Base-by-base conservation (phyloP, 2,888 invertebrate genomes). In the Leucophora obtusa region DNA sequence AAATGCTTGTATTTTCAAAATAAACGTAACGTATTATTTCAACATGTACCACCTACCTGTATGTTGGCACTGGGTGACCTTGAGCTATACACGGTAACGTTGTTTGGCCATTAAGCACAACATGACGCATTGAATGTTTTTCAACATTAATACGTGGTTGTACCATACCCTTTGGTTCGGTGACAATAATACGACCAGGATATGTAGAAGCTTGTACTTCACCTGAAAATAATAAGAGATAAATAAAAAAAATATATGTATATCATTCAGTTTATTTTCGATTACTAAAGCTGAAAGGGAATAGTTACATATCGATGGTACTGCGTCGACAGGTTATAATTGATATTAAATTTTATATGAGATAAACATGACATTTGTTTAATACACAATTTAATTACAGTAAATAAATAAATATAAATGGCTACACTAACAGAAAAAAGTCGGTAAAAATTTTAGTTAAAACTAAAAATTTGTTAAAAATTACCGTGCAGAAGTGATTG, bases 31-130 rank as follows among this genome's bases (percentile, higher is more conserved):
- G 21, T 28, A 6, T 28, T 28, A 6, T 28, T 24, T 24, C 35
- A 35, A 5, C 38, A 11, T 28, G 38, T 38, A 38, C 11, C 43
- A 47, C 91, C 91, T 88, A 94, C 94, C 94, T 93, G 91, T 95
- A 95, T 81, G 93, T 93, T 75, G 96, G 95, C 78, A 95, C 94
- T 5, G 95, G 95, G 92, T 94, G 94, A 82, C 95, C 95, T 90
- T 95, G 95, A 70, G 95, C 95, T 35, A 94, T 94, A 89, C 95
- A 96, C 58, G 95, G 94, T 84, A 96, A 90, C 84, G 93, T 93
- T 85, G 95, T 93, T 88, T 94, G 94, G 80, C 94, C 94, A 47
- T 95, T 95, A 79, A 93, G 92, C 82, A 92, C 93, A 79, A 93
- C 93, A 85, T 94, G 93, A 77, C 94, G 92, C 84, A 92, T 92